Evolutionary conservation across 2,113 vertebrate species (phyloP).

Genomic region (Phasianus colchicus): DNA sequence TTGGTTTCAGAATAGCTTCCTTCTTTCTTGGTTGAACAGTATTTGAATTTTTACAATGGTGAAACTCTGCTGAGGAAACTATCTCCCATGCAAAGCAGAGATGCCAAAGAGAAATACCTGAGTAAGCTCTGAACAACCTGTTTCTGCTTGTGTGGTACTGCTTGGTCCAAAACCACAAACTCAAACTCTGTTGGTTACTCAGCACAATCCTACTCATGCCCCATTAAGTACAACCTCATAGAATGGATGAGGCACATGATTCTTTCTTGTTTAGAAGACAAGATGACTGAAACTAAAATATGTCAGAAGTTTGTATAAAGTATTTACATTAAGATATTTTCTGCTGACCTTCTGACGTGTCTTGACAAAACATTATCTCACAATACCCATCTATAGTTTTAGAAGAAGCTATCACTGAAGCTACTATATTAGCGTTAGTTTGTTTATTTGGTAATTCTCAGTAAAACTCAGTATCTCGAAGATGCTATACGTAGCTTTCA

Average conservation of each 20-base stretch:
- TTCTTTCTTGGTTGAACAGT: neutral
- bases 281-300: neutral
- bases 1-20: neutral
- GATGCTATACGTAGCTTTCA: neutral
- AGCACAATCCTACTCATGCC: neutral
- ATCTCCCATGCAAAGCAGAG: neutral
- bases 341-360: neutral
- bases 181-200: neutral
- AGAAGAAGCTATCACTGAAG: neutral
- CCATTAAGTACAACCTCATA: no score
- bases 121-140: neutral
- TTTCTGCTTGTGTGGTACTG: neutral
- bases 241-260: fast-evolving
- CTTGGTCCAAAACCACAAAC: neutral
- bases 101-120: neutral
- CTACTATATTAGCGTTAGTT: neutral
- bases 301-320: fast-evolving
- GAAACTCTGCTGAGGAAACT: neutral
- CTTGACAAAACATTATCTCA: neutral
- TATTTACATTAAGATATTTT: neutral
- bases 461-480: neutral
- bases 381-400: neutral
- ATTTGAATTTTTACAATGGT: neutral
- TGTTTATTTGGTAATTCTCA: neutral
- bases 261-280: neutral